Conservation (phyloP, 1,140 invertebrate genomes). For the Neodiprion lecontei region DNA sequence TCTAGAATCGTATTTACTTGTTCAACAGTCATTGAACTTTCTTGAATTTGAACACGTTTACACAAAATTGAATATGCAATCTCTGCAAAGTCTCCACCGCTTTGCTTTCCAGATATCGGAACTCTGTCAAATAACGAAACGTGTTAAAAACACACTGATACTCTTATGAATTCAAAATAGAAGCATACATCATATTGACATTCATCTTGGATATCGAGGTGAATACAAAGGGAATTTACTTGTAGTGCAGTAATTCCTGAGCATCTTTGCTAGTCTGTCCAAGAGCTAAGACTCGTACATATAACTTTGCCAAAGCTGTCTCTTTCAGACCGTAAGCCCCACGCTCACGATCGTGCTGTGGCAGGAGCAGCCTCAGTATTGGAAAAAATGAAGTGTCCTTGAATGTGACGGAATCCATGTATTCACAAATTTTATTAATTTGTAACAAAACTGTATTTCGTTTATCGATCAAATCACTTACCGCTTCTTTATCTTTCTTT, state of each 20-base stretch:
- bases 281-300: slow-evolving; percentile 74
- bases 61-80: slow-evolving; percentile 74
- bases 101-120: slow-evolving; percentile 43
- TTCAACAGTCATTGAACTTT: slow-evolving; percentile 64
- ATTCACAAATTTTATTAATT: too few species aligned
- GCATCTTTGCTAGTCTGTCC: slow-evolving; percentile 71
- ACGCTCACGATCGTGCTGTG: slow-evolving; percentile 70
- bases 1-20: slow-evolving; percentile 77
- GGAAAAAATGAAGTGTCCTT: slow-evolving; percentile 70
- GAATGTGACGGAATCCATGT: slow-evolving; percentile 21
- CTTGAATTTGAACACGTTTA: slow-evolving; percentile 64
- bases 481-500: slow-evolving; percentile 35
- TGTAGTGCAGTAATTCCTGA: slow-evolving; percentile 60
- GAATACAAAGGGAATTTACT: slow-evolving; percentile 29
- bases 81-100: slow-evolving; percentile 75
- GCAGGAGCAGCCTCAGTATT: slow-evolving; percentile 75
- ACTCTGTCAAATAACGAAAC: slow-evolving; percentile 40
- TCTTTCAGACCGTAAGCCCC: slow-evolving; percentile 73
- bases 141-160: slow-evolving; percentile 8
- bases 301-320: slow-evolving; percentile 69
- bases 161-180: slow-evolving; percentile 11
- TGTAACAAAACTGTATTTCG: too few species aligned
- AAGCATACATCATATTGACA: slow-evolving; percentile 16
- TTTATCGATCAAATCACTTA: slow-evolving; percentile 29
- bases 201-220: slow-evolving; percentile 18